Evolutionary conservation across 2,888 invertebrate genomes (phyloP).

Genomic region (Euplagia quadripunctaria): DNA sequence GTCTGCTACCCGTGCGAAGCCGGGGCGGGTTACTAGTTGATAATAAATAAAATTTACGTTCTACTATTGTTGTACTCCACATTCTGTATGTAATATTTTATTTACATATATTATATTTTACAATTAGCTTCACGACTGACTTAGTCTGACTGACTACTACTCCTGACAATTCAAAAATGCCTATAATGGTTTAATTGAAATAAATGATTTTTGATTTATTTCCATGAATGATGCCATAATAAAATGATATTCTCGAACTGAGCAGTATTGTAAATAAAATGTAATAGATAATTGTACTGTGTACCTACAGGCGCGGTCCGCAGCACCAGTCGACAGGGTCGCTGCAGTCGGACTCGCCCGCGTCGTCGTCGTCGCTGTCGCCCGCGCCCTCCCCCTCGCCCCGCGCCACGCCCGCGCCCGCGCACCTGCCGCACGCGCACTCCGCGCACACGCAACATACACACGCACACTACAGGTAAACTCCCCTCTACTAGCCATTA

Average conservation of each 20-base stretch:
- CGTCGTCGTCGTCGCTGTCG: conserved; percentile 94
- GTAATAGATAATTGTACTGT: background rate
- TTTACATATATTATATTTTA: too few relatives aligned
- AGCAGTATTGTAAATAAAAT: background rate
- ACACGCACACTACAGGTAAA: conserved; percentile 64
- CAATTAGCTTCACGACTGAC: too few relatives aligned
- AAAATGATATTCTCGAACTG: background rate
- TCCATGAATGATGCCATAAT: background rate
- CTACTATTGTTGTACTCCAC: too few relatives aligned
- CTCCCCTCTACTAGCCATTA: background rate
- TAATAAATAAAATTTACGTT: too few relatives aligned
- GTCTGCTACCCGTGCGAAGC: too few relatives aligned
- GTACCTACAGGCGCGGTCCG: conserved; percentile 89
- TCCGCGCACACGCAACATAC: conserved; percentile 62
- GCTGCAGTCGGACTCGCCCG: conserved; percentile 93
- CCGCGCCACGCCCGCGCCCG: conserved; percentile 90
- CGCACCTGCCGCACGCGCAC: conserved; percentile 67
- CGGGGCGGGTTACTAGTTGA: too few relatives aligned
- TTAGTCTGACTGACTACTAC: too few relatives aligned
- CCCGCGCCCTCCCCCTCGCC: conserved; percentile 93
- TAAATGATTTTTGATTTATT: too few relatives aligned
- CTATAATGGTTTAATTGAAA: too few relatives aligned
- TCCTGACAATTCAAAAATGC: too few relatives aligned
- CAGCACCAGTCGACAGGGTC: conserved; percentile 95
- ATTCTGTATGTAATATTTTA: background rate